phyloP scores from a whole-genome alignment of 2,113 vertebrate species.

The Ibidorhyncha struthersii region DNA sequence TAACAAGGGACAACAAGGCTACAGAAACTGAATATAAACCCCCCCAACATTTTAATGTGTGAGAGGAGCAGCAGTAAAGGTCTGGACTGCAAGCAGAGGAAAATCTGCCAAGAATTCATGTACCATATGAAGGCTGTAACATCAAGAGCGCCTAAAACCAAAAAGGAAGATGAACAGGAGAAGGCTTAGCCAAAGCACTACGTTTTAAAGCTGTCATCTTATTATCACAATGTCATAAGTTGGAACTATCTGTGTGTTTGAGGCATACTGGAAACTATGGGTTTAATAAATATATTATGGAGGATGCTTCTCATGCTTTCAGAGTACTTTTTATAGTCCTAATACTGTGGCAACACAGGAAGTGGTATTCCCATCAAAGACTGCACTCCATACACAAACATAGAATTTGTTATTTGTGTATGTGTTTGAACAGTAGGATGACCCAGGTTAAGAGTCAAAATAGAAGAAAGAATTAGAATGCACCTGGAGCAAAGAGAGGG shows the following conservation, averaged over 20 bases:
- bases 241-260: constrained; percentile 1
- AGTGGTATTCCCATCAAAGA: neutral
- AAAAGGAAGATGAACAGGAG: constrained; percentile 6
- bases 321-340: neutral
- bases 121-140: constrained; percentile 50
- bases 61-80: constrained; percentile 22
- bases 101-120: constrained; percentile 30
- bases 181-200: constrained; percentile 30
- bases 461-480: neutral
- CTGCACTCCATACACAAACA: neutral
- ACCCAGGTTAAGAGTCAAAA: neutral
- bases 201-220: constrained; percentile 47
- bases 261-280: constrained; percentile 11
- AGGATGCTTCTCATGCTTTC: neutral
- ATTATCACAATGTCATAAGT: constrained; percentile 42
- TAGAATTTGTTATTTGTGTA: neutral
- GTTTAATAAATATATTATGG: neutral
- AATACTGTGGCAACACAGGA: neutral
- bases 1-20: constrained; percentile 54
- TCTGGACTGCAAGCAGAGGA: neutral
- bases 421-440: neutral
- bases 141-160: constrained; percentile 20
- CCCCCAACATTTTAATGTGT: neutral
- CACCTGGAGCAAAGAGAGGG: neutral
- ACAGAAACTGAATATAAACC: neutral